Evolutionary conservation across 2,113 vertebrate genomes (phyloP), one percentile per base, ranked within the genome.

Genomic region (Corythornis vintsioides): DNA sequence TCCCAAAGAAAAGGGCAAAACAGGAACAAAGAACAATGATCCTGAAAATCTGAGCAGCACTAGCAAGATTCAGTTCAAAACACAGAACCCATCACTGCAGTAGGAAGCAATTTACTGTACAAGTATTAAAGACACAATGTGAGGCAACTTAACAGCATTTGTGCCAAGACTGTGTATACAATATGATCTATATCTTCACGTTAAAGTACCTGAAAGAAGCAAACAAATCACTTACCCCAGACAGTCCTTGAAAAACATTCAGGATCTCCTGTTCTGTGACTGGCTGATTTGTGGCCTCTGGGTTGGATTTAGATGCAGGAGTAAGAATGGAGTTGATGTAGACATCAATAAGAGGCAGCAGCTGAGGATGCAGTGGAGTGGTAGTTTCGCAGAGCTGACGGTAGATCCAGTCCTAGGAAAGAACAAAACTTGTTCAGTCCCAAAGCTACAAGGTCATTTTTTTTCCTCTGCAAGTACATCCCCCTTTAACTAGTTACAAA

Each of bases 321-420:
- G 99, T 99, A 83, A 99, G 98, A 85, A 99, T 98, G 88, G 99
- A 99, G 97, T 99, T 99, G 92, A 99, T 98, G 89, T 99, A 99
- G 66, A 98, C 99, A 24, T 99, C 99, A 22, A 99, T 98, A 10
- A 99, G 98, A 77, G 99, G 99, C 67, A 99, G 98, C 57, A 99
- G 94, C 70, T 99, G 99, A 69, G 99, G 99, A 94, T 99, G 99
- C 45, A 99, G 98, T 0, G 99, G 99, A 31, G 98, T 99, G 71
- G 98, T 98, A 7, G 98, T 99, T 97, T 99, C 98, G 90, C 99
- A 99, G 52, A 99, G 98, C 95, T 99, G 99, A 45, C 98, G 98
- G 84, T 99, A 99, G 96, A 99, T 99, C 99, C 99, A 99, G 90
- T 99, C 99, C 99, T 99, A 59, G 50, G 38, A 92, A 79, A 82